Evolutionary conservation across 1,140 invertebrate species (phyloP).

Genomic region (Acarapis woodi): DNA sequence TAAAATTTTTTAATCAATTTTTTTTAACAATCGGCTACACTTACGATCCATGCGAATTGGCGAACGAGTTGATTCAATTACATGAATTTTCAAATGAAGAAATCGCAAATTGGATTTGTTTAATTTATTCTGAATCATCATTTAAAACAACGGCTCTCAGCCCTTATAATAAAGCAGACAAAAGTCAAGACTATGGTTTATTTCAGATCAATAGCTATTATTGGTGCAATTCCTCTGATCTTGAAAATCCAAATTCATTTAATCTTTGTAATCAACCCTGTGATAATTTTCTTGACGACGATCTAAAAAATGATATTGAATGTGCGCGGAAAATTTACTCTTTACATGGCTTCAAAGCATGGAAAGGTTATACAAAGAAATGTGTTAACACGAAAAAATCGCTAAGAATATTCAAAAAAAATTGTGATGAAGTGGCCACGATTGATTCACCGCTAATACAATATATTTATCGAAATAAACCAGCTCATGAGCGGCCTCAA

Average conservation of each 20-base stretch:
- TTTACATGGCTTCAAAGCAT: background rate
- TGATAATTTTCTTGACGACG: background rate
- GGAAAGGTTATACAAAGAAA: background rate
- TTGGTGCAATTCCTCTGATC: background rate
- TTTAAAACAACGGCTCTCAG: background rate
- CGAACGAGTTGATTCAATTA: background rate
- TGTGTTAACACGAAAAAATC: background rate
- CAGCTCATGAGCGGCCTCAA: too few species aligned
- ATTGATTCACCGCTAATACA: too few species aligned
- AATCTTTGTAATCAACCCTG: background rate
- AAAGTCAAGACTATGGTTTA: background rate
- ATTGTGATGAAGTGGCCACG: too few species aligned
- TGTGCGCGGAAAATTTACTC: background rate
- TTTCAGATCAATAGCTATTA: background rate
- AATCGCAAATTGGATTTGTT: background rate
- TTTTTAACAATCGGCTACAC: background rate
- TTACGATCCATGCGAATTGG: background rate
- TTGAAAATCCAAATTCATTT: background rate
- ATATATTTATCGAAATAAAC: too few species aligned
- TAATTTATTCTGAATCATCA: background rate
- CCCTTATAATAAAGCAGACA: background rate
- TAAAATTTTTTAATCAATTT: background rate
- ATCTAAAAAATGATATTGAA: background rate
- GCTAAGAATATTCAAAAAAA: background rate
- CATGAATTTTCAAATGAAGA: background rate